These are phyloP conservation scores for Drosophila gaucha DNA, from an alignment of 2,888 invertebrate genomes.

Conservation along the genomic window DNA sequence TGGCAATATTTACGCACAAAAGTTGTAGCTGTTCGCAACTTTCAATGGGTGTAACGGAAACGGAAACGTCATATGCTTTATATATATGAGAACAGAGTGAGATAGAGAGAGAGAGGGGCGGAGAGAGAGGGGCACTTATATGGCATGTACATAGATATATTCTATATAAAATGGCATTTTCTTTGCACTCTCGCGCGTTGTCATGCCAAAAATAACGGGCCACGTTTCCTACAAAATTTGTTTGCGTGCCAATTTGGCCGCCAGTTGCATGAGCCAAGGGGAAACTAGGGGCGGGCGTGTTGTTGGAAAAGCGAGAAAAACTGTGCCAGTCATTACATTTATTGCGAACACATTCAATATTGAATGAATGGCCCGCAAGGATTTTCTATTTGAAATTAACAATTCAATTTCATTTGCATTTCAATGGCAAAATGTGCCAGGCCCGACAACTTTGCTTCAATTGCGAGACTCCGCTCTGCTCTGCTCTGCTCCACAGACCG, in stretches of 20 bases:
- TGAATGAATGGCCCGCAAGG: slow-evolving; percentile 78
- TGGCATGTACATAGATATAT: slow-evolving; percentile 24
- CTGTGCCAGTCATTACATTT: slow-evolving; percentile 80
- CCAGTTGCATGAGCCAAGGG: slow-evolving; percentile 27
- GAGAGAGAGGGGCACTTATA: slow-evolving; percentile 11
- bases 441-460: slow-evolving; percentile 9
- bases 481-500: neutral
- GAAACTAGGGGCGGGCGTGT: neutral
- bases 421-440: slow-evolving; percentile 72
- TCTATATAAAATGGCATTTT: slow-evolving; percentile 58
- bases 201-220: slow-evolving; percentile 68
- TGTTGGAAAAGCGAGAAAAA: slow-evolving; percentile 47
- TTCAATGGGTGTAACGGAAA: slow-evolving; percentile 65
- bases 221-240: slow-evolving; percentile 79
- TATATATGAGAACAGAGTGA: slow-evolving; percentile 18
- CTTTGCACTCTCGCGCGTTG: slow-evolving; percentile 53
- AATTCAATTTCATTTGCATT: slow-evolving; percentile 81
- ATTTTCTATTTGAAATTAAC: slow-evolving; percentile 79
- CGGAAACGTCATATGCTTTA: slow-evolving; percentile 70
- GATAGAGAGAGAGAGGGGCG: neutral
- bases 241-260: slow-evolving; percentile 76
- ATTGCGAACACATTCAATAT: slow-evolving; percentile 79
- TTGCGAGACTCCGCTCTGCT: neutral
- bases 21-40: slow-evolving; percentile 47
- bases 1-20: slow-evolving; percentile 51